phyloP scores from a whole-genome alignment of 23 tunicate genomes.

The Ascidia mentula region DNA sequence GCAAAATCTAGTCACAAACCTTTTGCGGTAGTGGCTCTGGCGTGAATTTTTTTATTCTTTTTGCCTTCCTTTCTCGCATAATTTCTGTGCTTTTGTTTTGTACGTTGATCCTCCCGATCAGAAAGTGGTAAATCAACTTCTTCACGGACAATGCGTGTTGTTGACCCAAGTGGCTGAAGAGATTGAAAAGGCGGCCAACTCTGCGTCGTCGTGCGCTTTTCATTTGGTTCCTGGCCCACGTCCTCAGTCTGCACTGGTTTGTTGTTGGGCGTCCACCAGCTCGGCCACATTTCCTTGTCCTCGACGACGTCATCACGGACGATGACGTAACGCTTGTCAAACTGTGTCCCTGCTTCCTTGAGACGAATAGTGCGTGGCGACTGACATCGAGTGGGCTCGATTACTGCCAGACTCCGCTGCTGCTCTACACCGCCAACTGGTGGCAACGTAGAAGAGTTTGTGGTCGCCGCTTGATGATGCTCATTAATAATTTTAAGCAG shows the following conservation, averaged over 20 bases:
- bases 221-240: background rate
- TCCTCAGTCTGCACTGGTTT: conserved; percentile 9
- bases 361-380: conserved; percentile 14
- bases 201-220: background rate
- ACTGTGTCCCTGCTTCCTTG: background rate
- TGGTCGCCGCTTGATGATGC: background rate
- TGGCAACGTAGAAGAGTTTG: background rate
- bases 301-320: background rate
- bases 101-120: background rate
- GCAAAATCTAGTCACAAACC: too few species aligned
- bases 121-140: background rate
- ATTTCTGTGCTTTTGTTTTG: background rate
- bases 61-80: background rate
- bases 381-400: background rate
- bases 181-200: background rate
- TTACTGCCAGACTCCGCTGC: background rate
- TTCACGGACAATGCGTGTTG: background rate
- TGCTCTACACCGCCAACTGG: background rate
- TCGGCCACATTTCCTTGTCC: conserved; percentile 10
- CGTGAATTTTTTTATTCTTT: background rate
- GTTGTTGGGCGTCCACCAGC: conserved; percentile 25
- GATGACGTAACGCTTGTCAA: conserved; percentile 9
- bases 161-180: too few species aligned
- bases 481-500: background rate
- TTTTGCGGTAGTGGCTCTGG: too few species aligned